Conservation (phyloP, 2,797 vertebrate species). For the Typhlichthys eigenmanni region DNA sequence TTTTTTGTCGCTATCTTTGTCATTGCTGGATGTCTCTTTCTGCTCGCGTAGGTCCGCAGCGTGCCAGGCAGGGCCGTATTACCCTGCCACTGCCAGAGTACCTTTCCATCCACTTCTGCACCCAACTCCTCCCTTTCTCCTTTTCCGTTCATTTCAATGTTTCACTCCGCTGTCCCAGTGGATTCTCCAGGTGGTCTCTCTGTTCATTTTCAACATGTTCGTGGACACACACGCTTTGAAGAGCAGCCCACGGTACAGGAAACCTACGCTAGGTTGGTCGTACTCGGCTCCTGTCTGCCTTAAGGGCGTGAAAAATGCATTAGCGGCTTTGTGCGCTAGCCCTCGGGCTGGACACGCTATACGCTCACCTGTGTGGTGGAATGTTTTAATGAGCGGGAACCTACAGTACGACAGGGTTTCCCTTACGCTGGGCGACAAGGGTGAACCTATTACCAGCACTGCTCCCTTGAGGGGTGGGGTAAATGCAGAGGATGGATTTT, state of each 20-base stretch:
- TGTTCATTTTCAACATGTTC: constrained; percentile 1
- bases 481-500: too few species aligned
- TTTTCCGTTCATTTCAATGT: constrained; percentile 35
- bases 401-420: constrained; percentile 3
- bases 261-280: constrained; percentile 17
- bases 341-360: constrained; percentile 61
- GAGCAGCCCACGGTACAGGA: too few species aligned
- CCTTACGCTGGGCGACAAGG: too few species aligned
- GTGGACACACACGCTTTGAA: neutral
- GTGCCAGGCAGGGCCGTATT: constrained; percentile 54
- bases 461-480: too few species aligned
- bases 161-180: constrained; percentile 25
- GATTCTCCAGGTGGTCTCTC: constrained; percentile 40
- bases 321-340: constrained; percentile 51
- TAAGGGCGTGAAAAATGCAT: constrained; percentile 66
- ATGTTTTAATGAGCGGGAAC: constrained; percentile 52
- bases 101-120: constrained; percentile 39
- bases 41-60: constrained; percentile 62
- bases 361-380: constrained; percentile 44
- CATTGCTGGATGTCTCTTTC: constrained; percentile 24
- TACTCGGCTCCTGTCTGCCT: constrained; percentile 59
- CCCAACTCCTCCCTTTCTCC: constrained; percentile 30
- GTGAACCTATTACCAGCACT: too few species aligned
- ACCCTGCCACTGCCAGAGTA: constrained; percentile 55
- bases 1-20: constrained; percentile 34